Evolutionary conservation across 1,140 invertebrate genomes (phyloP).

Genomic region (Drosophila kanapiae): DNA sequence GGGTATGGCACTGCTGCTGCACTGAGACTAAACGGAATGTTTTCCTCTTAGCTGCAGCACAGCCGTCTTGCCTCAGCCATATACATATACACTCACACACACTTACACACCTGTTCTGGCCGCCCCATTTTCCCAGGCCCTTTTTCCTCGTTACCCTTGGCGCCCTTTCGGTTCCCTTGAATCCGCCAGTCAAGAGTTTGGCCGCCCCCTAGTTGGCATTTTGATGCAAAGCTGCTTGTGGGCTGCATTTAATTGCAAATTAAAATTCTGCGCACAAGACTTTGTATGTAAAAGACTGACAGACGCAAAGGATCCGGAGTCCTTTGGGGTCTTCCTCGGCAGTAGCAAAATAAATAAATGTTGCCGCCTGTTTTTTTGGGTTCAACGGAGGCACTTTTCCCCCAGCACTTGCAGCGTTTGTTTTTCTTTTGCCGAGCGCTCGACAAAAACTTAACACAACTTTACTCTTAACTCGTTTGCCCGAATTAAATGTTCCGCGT

Average conservation of each 20-base stretch:
- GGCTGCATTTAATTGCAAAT: slow-evolving; percentile 84
- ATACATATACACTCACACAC: too few species aligned
- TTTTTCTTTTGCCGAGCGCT: slow-evolving; percentile 68
- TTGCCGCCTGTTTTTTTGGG: slow-evolving; percentile 63
- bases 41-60: slow-evolving; percentile 58
- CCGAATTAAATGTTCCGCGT: slow-evolving; percentile 78
- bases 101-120: slow-evolving; percentile 33
- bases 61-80: slow-evolving; percentile 10
- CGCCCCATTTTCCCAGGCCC: not conserved
- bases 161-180: slow-evolving; percentile 18
- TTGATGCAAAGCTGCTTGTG: slow-evolving; percentile 81
- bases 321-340: slow-evolving; percentile 57
- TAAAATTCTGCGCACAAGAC: slow-evolving; percentile 83
- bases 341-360: slow-evolving; percentile 81
- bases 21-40: slow-evolving; percentile 64
- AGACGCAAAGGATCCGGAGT: slow-evolving; percentile 55
- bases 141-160: not conserved
- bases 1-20: slow-evolving; percentile 23
- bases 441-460: slow-evolving; percentile 80
- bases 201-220: slow-evolving; percentile 56
- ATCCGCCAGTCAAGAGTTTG: slow-evolving; percentile 1
- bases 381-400: slow-evolving; percentile 23
- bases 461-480: slow-evolving; percentile 83
- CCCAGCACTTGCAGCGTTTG: slow-evolving; percentile 59
- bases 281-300: slow-evolving; percentile 78